Conservation (phyloP, 2,888 invertebrate species). For the Cantharis rufa region DNA sequence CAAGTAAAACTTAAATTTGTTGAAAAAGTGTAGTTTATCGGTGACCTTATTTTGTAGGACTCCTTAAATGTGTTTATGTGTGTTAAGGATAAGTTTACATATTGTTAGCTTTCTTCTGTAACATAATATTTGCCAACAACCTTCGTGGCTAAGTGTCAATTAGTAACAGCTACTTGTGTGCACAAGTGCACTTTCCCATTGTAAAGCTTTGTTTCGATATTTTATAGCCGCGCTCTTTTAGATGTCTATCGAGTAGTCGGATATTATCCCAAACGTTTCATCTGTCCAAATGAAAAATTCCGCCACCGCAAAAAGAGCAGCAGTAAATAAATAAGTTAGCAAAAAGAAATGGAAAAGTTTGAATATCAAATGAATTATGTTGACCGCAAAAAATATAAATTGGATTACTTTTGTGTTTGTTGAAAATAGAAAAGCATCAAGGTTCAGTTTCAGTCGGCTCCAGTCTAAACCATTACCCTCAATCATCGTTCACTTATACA, state of each 20-base stretch:
- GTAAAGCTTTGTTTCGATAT: slow-evolving; percentile 25
- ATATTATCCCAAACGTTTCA: not conserved
- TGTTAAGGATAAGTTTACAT: slow-evolving; percentile 47
- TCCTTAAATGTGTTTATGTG: slow-evolving; percentile 6
- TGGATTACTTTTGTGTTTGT: slow-evolving; percentile 47
- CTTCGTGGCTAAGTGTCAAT: slow-evolving; percentile 52
- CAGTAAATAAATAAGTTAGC: not conserved
- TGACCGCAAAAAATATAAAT: slow-evolving; percentile 38
- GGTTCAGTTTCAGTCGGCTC: slow-evolving; percentile 40
- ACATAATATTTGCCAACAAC: slow-evolving; percentile 51
- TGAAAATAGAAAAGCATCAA: slow-evolving; percentile 34
- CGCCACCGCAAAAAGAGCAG: not conserved
- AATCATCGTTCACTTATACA: slow-evolving; percentile 50
- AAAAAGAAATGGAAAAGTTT: slow-evolving; percentile 5
- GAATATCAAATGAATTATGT: slow-evolving; percentile 11
- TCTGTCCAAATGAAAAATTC: not conserved
- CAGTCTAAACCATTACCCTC: slow-evolving; percentile 49
- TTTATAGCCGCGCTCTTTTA: slow-evolving; percentile 8
- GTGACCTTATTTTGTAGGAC: slow-evolving; percentile 2
- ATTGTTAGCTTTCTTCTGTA: slow-evolving; percentile 51
- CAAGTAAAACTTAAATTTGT: not conserved
- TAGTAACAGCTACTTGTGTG: slow-evolving; percentile 52
- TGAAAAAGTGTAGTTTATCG: not conserved
- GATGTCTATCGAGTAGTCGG: not conserved
- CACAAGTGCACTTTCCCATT: slow-evolving; percentile 45